These are phyloP conservation scores for Rotaria socialis DNA, from an alignment of 2,888 invertebrate species.

Conservation along the genomic window DNA sequence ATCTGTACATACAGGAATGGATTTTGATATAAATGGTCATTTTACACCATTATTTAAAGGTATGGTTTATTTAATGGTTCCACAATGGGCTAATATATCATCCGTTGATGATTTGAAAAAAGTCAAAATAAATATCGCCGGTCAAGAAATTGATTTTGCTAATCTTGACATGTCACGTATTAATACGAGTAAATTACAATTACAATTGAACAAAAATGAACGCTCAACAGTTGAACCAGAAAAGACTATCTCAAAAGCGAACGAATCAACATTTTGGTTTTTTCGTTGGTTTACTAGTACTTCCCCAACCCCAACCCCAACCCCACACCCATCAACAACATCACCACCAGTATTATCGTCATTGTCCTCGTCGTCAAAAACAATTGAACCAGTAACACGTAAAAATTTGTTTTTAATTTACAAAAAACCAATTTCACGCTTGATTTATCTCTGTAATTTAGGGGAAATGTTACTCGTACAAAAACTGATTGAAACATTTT, in stretches of 20 bases:
- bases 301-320: neutral
- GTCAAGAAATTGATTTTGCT: slow-evolving; percentile 4
- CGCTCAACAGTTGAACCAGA: neutral
- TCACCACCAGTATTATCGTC: neutral
- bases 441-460: neutral
- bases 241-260: neutral
- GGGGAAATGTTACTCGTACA: neutral
- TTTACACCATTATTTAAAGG: slow-evolving; percentile 9
- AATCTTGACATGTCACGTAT: slow-evolving; percentile 5
- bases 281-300: neutral
- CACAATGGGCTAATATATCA: slow-evolving; percentile 26
- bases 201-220: neutral
- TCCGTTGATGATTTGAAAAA: slow-evolving; percentile 15
- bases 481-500: slow-evolving; percentile 22
- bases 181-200: neutral
- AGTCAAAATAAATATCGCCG: neutral
- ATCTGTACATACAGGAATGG: neutral
- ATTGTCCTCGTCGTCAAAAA: neutral
- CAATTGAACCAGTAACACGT: neutral
- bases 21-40: slow-evolving; percentile 16
- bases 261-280: neutral
- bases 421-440: too few species aligned
- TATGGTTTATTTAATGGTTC: neutral
- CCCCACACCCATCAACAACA: neutral
- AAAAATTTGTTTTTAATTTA: neutral